Base-by-base conservation (phyloP, 2,113 vertebrate genomes). In the Mungos mungo region DNA sequence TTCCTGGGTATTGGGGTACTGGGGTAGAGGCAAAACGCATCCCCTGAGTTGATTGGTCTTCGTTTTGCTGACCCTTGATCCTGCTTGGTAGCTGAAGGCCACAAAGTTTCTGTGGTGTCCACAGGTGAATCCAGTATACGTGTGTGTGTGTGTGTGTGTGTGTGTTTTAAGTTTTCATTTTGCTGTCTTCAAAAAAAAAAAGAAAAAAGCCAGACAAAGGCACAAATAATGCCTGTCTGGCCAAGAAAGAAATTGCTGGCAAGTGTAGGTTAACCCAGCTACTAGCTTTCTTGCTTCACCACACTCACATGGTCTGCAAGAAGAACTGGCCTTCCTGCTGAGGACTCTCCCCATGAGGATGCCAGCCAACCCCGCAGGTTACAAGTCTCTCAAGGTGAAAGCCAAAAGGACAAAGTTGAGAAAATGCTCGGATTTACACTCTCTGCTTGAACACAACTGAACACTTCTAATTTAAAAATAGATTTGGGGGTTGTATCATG, bases 161-260 rank as follows among this genome's bases (percentile, higher is more conserved):
- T 31, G 19, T 69, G 54, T 71, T 83, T 25, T 12, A 84, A 68
- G 65, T 77, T 97, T 98, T 98, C 83, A 71, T 97, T 93, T 98
- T 97, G 87, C 95, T 97, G 79, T 97, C 88, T 93, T 97, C 8
- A 19, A 96, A 97, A 65, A 96, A 97, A 65, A 84, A 66, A 74
- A 41, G 96, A 94, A 97, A 96, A 96, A 97, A 97, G 91, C 96
- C 95, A 98, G 97, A 97, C 95, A 95, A 98, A 98, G 96, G 98
- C 96, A 97, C 90, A 97, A 98, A 98, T 98, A 97, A 93, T 83
- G 93, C 96, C 92, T 98, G 91, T 97, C 98, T 98, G 96, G 97
- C 97, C 98, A 97, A 97, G 96, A 97, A 98, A 76, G 96, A 98
- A 96, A 96, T 96, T 86, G 63, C 98, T 97, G 96, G 96, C 97